phyloP scores from a whole-genome alignment of 2,888 invertebrate species.

The Blomia tropicalis region DNA sequence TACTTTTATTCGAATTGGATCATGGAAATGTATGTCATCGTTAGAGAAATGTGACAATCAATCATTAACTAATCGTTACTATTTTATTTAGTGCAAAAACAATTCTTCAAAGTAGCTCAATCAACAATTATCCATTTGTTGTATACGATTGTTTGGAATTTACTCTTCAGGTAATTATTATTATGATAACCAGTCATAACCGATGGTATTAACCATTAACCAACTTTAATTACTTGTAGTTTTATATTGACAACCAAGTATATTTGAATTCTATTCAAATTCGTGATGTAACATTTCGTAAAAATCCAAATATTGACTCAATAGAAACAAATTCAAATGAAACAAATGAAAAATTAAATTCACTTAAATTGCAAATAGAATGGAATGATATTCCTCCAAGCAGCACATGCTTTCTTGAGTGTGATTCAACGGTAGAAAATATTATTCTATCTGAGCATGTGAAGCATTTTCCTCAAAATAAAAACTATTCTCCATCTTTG shows the following conservation, averaged over 20 bases:
- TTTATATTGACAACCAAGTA: not conserved
- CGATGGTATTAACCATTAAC: too few relatives aligned
- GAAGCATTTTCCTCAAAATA: not conserved
- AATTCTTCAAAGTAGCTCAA: not conserved
- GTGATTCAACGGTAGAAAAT: not conserved
- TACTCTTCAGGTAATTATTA: not conserved
- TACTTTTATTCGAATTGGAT: not conserved
- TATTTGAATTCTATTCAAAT: not conserved
- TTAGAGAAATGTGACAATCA: not conserved
- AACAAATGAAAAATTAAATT: not conserved
- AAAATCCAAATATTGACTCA: not conserved
- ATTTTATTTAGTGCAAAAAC: not conserved
- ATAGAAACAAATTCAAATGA: not conserved
- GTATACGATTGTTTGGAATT: slow-evolving; percentile 6
- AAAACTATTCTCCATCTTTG: not conserved
- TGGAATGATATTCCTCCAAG: not conserved
- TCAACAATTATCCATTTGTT: not conserved
- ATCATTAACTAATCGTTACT: too few relatives aligned
- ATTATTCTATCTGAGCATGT: not conserved
- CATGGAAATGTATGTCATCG: not conserved
- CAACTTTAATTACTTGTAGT: not conserved
- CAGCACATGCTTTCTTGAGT: not conserved
- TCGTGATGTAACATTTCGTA: not conserved
- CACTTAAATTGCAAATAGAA: not conserved
- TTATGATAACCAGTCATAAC: too few relatives aligned